Conservation (phyloP, 1,140 invertebrate species). For the Drosophila repletoides region DNA sequence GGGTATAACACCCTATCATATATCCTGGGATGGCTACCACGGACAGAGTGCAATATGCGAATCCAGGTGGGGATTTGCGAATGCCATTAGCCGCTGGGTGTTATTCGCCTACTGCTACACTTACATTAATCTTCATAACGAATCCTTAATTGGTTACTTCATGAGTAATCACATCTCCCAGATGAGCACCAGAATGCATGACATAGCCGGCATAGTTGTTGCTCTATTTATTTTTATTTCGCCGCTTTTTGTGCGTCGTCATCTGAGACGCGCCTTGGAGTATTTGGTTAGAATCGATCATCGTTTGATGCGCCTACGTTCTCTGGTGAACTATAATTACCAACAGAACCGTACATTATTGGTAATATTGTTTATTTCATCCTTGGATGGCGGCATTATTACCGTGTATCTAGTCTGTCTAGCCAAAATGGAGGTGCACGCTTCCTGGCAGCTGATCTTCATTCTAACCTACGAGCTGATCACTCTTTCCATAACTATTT, state of each 20-base stretch:
- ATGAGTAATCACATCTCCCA: slow-evolving; percentile 55
- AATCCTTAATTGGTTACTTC: slow-evolving; percentile 61
- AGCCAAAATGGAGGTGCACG: slow-evolving; percentile 38
- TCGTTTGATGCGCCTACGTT: not conserved
- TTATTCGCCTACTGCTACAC: slow-evolving; percentile 51
- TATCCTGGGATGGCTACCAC: slow-evolving; percentile 1
- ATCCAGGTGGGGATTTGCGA: slow-evolving; percentile 52
- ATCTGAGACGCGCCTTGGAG: slow-evolving; percentile 27
- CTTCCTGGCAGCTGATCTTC: slow-evolving; percentile 43
- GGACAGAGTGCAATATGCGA: slow-evolving; percentile 26
- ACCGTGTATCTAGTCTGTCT: slow-evolving; percentile 41
- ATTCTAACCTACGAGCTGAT: slow-evolving; percentile 48
- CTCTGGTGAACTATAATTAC: slow-evolving; percentile 21
- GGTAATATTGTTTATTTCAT: not conserved
- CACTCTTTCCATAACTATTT: slow-evolving; percentile 41
- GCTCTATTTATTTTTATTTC: slow-evolving; percentile 49
- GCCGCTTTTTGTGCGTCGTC: slow-evolving; percentile 36
- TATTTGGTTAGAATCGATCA: slow-evolving; percentile 26
- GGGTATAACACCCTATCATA: slow-evolving; percentile 46
- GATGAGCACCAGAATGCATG: slow-evolving; percentile 42
- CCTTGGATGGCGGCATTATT: slow-evolving; percentile 18
- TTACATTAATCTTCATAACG: slow-evolving; percentile 21
- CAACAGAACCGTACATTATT: not conserved
- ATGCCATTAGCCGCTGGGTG: slow-evolving; percentile 55
- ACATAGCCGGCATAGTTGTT: slow-evolving; percentile 37